These are phyloP conservation scores for Medauroidea extradentata DNA, from an alignment of 1,140 invertebrate species.

Conservation along the genomic window DNA sequence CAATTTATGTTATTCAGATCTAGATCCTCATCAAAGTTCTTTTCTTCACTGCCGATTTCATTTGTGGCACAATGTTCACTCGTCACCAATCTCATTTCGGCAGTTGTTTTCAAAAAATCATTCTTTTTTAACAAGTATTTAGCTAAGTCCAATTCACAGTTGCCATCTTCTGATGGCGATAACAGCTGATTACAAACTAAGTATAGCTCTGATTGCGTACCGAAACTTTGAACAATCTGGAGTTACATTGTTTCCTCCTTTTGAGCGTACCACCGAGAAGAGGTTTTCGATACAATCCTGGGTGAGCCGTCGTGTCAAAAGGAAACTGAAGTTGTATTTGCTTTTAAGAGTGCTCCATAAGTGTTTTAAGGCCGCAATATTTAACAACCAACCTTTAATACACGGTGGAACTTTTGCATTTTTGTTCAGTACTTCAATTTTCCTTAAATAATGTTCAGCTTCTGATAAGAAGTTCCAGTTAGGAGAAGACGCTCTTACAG, in stretches of 20 bases:
- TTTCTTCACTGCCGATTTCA: too few relatives aligned
- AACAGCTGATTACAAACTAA: background rate
- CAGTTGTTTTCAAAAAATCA: background rate
- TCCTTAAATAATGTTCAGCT: background rate
- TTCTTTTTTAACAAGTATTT: background rate
- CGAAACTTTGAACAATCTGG: conserved; percentile 2
- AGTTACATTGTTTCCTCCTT: background rate
- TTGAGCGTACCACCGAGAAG: background rate
- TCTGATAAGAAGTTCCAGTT: background rate
- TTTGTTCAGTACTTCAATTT: background rate
- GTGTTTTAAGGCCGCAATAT: background rate
- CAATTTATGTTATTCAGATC: too few relatives aligned
- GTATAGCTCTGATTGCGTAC: background rate
- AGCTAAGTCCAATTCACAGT: background rate
- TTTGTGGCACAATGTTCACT: too few relatives aligned
- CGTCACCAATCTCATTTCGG: background rate
- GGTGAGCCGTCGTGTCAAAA: background rate
- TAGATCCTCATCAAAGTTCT: too few relatives aligned
- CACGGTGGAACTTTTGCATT: background rate
- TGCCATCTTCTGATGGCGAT: background rate
- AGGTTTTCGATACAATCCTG: conserved; percentile 1
- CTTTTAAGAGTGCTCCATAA: background rate
- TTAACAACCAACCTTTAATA: background rate
- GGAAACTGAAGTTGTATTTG: background rate
- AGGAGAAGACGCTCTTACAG: background rate